These are phyloP conservation scores for Drosophila prostipennis DNA, from an alignment of 2,888 invertebrate species.

Conservation along the genomic window DNA sequence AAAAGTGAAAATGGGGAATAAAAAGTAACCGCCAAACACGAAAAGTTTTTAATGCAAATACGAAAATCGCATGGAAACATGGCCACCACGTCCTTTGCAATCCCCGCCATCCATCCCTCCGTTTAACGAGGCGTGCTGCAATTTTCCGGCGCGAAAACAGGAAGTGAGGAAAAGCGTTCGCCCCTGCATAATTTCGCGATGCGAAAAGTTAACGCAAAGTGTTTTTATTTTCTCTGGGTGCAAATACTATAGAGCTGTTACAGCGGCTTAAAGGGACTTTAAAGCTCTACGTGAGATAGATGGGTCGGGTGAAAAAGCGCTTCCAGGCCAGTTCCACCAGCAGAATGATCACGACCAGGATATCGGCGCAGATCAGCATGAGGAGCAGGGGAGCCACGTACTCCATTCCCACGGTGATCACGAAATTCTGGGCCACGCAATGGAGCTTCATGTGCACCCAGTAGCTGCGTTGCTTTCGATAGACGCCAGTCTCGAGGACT, in stretches of 20 bases:
- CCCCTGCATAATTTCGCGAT: conserved; percentile 64
- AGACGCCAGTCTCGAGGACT: conserved; percentile 79
- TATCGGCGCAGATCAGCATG: conserved; percentile 70
- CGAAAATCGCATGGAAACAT: conserved; percentile 70
- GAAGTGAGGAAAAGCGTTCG: conserved; percentile 36
- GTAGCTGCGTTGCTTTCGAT: conserved; percentile 70
- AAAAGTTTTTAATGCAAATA: conserved; percentile 76
- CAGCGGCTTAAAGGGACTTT: conserved; percentile 53
- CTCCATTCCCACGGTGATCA: conserved; percentile 81
- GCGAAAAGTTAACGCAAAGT: conserved; percentile 69
- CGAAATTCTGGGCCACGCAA: conserved; percentile 74
- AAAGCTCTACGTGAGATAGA: conserved; percentile 18
- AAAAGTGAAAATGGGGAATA: conserved; percentile 34
- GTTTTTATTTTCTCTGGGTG: conserved; percentile 46
- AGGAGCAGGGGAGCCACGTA: conserved; percentile 82
- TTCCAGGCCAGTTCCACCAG: conserved; percentile 71
- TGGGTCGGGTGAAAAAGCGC: conserved; percentile 43
- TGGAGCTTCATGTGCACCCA: conserved; percentile 77
- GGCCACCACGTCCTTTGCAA: conserved; percentile 17
- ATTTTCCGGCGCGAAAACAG: conserved; percentile 43
- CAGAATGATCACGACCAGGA: conserved; percentile 66
- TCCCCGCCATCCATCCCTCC: conserved; percentile 18
- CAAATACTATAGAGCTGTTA: conserved; percentile 39
- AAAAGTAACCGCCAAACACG: conserved; percentile 53
- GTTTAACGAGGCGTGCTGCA: conserved; percentile 55